Evolutionary conservation across 2,113 vertebrate species (phyloP).

Genomic region (Syrmaticus mikado): DNA sequence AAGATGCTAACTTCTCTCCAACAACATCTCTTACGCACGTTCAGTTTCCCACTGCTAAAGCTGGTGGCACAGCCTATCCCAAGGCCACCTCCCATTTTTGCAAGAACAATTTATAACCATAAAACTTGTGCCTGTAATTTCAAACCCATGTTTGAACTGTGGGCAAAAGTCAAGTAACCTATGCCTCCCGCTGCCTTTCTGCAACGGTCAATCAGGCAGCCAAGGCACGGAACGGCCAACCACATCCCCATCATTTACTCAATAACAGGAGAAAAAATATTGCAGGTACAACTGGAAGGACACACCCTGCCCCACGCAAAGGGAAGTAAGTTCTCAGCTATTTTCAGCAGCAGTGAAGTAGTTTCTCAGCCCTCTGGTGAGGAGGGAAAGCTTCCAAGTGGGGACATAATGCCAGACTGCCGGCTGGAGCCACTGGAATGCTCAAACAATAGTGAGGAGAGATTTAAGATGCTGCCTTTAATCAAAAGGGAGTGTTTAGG

Average conservation of each 20-base stretch:
- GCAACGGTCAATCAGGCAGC: neutral
- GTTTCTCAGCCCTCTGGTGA: neutral
- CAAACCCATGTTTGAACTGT: conserved; percentile 15
- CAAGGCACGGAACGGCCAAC: neutral
- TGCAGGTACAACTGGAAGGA: conserved; percentile 1
- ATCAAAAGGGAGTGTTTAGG: conserved; percentile 49
- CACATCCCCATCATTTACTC: neutral
- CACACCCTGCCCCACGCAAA: neutral
- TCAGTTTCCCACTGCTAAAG: conserved; percentile 5
- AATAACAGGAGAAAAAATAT: neutral
- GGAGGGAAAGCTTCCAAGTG: conserved; percentile 28
- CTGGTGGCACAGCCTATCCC: neutral
- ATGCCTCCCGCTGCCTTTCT: neutral
- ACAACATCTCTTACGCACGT: neutral
- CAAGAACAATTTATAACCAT: neutral
- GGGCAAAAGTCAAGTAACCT: conserved; percentile 7
- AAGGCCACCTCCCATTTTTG: neutral
- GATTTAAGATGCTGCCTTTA: conserved; percentile 52
- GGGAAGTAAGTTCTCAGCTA: conserved; percentile 13
- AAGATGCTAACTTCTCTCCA: conserved; percentile 17
- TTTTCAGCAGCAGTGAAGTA: neutral
- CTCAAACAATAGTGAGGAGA: conserved; percentile 31
- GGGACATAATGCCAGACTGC: neutral
- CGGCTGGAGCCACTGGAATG: neutral
- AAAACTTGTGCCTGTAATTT: conserved; percentile 45